phyloP scores from a whole-genome alignment of 2,888 invertebrate genomes.

The Sinopyrophorus schimmeli region DNA sequence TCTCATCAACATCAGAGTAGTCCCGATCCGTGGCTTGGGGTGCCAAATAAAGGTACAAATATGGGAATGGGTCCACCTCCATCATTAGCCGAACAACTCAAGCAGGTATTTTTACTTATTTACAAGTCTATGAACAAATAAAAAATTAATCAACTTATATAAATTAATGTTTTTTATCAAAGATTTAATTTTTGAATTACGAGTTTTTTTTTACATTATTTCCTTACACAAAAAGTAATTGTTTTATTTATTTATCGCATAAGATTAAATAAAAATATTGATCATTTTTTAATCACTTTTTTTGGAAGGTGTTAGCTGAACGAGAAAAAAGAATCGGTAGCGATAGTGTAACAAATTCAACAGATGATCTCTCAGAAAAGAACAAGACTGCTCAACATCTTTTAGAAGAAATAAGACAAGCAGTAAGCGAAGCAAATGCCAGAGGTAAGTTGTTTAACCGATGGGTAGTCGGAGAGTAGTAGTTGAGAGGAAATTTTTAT shows the following conservation, averaged over 20 bases:
- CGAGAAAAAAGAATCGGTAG: constrained; percentile 72
- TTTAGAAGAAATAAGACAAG: constrained; percentile 85
- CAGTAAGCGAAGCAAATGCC: constrained; percentile 86
- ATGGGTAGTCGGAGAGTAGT: constrained; percentile 18
- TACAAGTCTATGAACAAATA: not conserved
- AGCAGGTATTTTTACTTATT: constrained; percentile 65
- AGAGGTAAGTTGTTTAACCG: constrained; percentile 63
- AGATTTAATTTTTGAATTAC: not conserved
- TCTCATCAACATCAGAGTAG: constrained; percentile 44
- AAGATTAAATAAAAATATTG: not conserved
- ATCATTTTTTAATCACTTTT: constrained; percentile 1
- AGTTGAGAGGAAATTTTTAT: constrained; percentile 33
- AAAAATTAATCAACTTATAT: not conserved
- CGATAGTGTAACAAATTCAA: constrained; percentile 59
- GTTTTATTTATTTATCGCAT: not conserved
- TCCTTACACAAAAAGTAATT: not conserved
- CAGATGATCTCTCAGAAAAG: constrained; percentile 64
- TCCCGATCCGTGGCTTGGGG: constrained; percentile 52
- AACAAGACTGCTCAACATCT: constrained; percentile 75
- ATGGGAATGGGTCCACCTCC: constrained; percentile 69
- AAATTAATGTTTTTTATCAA: not conserved
- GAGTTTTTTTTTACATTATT: not conserved
- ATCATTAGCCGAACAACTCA: constrained; percentile 82
- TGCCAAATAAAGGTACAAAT: constrained; percentile 43
- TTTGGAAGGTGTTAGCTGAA: constrained; percentile 69